Evolutionary conservation across 2,797 vertebrate species (phyloP), one percentile per base, ranked within the genome.

Genomic region (Sebastolobus alascanus): DNA sequence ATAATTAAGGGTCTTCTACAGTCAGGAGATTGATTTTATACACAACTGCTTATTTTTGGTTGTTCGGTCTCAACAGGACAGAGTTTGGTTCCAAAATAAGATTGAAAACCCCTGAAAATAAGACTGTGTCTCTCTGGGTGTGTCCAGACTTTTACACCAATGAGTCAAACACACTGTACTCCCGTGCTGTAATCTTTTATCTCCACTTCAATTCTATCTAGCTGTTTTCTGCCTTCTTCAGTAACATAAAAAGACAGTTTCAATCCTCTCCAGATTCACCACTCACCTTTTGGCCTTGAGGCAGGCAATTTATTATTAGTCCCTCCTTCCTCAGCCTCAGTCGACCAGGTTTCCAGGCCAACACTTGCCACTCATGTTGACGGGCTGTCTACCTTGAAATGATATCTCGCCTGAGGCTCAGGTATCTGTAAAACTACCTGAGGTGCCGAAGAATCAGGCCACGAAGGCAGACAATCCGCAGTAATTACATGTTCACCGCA

Each of bases 291-390:
- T 75, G 54, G 77, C 76, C 77, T 79, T 63, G 29, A 60, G 75
- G 75, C 71, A 71, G 22, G 13, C 29, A 1, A 67, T 88, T 79
- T 71, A 78, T 87, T 79, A 75, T 80, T 67, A 67, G 43, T 31
- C 60, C 35, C 54, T 68, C 73, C n/a, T 73, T 80, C 58, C 63
- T 56, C 59, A 74, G 29, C 64, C 77, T 74, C 66, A 72, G 52
- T 68, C 29, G 20, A 56, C 43, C 80, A 71, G 58, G 66, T 81
- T 82, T 75, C 29, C 52, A 46, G 13, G 50, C 61, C 65, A 63
- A 55, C 73, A 72, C 58, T 83, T 84, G 85, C 33, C 82, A 80
- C 56, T 88, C 73, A 73, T 7, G 73, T 68, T 89, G 88, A 85
- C 77, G 59, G 72, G 27, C 68, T 8, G 40, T 75, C 68, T 85